phyloP scores from a whole-genome alignment of 2,113 vertebrate species.

The Leiothrix lutea region DNA sequence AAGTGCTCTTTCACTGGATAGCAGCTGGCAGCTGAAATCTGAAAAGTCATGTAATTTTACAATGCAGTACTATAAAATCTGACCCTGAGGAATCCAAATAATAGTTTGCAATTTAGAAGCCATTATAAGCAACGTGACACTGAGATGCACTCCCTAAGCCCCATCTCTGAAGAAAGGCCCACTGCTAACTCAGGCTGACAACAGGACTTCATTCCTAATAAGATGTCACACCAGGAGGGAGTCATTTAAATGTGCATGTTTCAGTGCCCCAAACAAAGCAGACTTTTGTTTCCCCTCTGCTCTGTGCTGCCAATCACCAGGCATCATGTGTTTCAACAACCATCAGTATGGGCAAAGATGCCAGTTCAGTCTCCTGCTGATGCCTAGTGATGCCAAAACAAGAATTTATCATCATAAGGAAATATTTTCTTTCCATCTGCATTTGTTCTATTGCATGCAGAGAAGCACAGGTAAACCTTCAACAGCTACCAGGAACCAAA shows the following conservation, averaged over 20 bases:
- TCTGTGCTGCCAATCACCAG: background rate
- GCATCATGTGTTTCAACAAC: background rate
- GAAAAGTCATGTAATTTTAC: background rate
- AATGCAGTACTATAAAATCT: background rate
- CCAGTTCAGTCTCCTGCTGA: background rate
- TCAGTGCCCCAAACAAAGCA: background rate
- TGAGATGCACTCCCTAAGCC: background rate
- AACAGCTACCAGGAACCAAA: background rate
- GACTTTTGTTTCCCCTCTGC: background rate
- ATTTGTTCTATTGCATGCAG: background rate
- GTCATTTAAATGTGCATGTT: background rate
- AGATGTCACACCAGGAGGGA: background rate
- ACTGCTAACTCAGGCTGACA: background rate
- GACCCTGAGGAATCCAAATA: background rate
- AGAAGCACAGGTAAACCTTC: background rate
- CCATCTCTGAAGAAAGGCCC: background rate
- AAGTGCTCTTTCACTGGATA: background rate
- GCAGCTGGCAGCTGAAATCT: background rate
- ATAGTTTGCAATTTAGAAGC: background rate
- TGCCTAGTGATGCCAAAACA: background rate
- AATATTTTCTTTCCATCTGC: background rate
- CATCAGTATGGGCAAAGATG: background rate
- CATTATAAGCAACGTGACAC: rapidly evolving
- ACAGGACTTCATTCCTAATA: background rate
- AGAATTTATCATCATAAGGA: background rate